Conservation (phyloP, 2,888 invertebrate species). For the Meganola albula region DNA sequence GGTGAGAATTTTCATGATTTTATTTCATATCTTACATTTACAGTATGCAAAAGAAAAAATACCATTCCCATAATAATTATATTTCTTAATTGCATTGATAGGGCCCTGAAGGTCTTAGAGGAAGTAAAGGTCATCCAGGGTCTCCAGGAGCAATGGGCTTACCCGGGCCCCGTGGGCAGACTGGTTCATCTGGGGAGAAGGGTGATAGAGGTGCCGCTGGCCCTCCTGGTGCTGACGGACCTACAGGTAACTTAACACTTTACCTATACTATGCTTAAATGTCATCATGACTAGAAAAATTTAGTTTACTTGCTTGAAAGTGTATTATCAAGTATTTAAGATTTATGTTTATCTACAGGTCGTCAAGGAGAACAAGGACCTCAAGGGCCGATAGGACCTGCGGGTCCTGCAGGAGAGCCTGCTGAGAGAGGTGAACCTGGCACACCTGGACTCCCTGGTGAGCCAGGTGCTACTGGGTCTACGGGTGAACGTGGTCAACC, state of each 20-base stretch:
- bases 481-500: constrained; percentile 85
- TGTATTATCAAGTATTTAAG: too few species aligned
- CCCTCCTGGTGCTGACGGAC: constrained; percentile 85
- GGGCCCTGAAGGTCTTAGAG: constrained; percentile 82
- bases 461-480: constrained; percentile 84
- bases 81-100: too few species aligned
- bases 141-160: constrained; percentile 83
- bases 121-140: constrained; percentile 84
- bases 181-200: constrained; percentile 84
- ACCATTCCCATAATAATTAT: too few species aligned
- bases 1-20: constrained; percentile 65
- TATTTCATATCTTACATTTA: too few species aligned
- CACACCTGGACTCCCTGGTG: constrained; percentile 82
- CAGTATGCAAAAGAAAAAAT: too few species aligned
- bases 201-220: constrained; percentile 86
- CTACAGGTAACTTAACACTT: constrained; percentile 82
- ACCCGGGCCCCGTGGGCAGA: constrained; percentile 82
- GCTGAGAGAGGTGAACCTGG: constrained; percentile 89
- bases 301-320: too few species aligned
- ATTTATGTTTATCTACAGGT: too few species aligned
- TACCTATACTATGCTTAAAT: too few species aligned
- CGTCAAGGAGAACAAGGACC: constrained; percentile 86
- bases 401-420: constrained; percentile 88
- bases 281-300: too few species aligned
- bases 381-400: constrained; percentile 85